These are phyloP conservation scores for Cydia amplana DNA, from an alignment of 1,140 invertebrate genomes.

Conservation along the genomic window DNA sequence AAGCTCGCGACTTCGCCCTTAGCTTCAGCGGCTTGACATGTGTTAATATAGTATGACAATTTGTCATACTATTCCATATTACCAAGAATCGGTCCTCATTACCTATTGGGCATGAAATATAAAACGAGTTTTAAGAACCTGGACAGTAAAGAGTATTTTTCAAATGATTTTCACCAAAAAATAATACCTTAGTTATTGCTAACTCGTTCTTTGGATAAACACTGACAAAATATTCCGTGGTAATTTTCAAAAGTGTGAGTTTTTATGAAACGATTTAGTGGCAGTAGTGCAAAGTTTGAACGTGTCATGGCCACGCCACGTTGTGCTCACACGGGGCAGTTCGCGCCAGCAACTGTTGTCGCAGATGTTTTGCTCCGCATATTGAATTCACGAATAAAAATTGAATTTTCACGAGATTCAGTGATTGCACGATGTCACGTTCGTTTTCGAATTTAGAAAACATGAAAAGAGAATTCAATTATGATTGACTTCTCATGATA, in stretches of 20 bases:
- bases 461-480: background rate
- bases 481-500: background rate
- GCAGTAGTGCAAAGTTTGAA: slow-evolving; percentile 13
- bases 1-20: no score
- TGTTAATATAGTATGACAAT: no score
- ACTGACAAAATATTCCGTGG: background rate
- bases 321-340: slow-evolving; percentile 5
- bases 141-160: no score
- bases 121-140: no score
- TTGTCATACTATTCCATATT: no score
- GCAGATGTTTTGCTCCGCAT: slow-evolving; percentile 17
- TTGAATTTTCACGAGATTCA: slow-evolving; percentile 11
- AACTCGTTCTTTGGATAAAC: no score
- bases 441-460: background rate
- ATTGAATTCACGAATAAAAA: slow-evolving; percentile 29
- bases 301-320: background rate
- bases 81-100: no score
- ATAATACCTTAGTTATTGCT: no score
- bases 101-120: no score
- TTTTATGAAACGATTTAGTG: slow-evolving; percentile 15
- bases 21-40: no score
- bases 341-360: background rate
- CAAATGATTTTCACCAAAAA: no score
- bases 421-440: background rate
- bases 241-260: background rate